Evolutionary conservation across 2,888 invertebrate species (phyloP).

Genomic region (Syrphus vitripennis): DNA sequence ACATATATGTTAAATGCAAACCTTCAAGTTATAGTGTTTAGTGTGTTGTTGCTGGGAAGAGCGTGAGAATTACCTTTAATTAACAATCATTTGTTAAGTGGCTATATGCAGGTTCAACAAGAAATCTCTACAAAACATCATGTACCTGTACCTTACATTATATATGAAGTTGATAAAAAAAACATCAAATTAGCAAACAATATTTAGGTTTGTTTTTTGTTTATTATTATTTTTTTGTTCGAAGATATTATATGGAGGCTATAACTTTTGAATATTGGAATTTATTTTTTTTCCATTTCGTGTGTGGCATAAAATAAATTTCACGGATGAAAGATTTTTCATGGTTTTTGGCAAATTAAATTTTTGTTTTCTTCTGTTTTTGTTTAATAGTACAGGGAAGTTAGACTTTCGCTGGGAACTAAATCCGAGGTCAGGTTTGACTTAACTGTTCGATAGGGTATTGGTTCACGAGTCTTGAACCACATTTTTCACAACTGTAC

Average conservation of each 20-base stretch:
- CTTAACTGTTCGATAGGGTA: too few relatives aligned
- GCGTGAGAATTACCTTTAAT: conserved; percentile 50
- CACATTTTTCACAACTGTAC: too few relatives aligned
- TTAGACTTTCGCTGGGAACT: too few relatives aligned
- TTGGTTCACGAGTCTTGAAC: too few relatives aligned
- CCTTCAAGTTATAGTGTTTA: background rate
- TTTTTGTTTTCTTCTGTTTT: background rate
- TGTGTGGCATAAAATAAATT: conserved; percentile 43
- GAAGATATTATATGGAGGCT: background rate
- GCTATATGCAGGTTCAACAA: conserved; percentile 19
- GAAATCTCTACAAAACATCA: background rate
- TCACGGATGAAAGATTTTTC: conserved; percentile 1
- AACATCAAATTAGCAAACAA: conserved; percentile 55
- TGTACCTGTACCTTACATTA: background rate
- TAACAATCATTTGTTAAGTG: conserved; percentile 60
- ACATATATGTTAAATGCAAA: background rate
- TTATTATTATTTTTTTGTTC: background rate
- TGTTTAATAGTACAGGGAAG: background rate
- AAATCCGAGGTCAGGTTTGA: too few relatives aligned
- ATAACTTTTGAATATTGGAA: background rate
- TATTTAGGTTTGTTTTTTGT: background rate
- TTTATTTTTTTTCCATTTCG: conserved; percentile 4
- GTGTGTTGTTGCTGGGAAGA: background rate
- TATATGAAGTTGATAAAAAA: conserved; percentile 6
- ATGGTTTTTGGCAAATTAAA: conserved; percentile 15